Evolutionary conservation across 2,888 invertebrate species (phyloP), one percentile per base, ranked within the genome.

Genomic region (Caenorhabditis sp.): DNA sequence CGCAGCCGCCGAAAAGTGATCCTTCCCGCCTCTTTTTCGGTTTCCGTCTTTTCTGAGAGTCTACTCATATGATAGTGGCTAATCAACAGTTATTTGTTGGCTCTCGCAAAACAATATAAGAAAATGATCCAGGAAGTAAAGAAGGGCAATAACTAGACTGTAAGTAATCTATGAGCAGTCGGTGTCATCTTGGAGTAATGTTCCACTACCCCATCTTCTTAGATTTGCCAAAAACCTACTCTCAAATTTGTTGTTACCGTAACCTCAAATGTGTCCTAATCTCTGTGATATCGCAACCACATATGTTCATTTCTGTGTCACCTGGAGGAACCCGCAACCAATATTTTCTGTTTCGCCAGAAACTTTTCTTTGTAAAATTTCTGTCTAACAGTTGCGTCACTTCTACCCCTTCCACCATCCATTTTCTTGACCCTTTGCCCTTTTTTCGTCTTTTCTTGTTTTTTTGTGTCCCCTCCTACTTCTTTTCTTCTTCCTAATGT

Each of bases 1-100:
- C 73, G 66, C 61, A 58, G 47, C 68, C 58, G 58, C 64, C 73
- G 80, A 80, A 68, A 80, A 73, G 66, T 80, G 80, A 80, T 73
- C 72, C 72, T 73, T 73, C 44, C 47, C 56, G 58, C 79, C 80
- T 66, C 41, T 47, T 41, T 56, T 51, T 49, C 61, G n/a, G 38
- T 51, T 61, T 31, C 68, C n/a, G 41, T 54, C 38, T 38, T 68
- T 59, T 19, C 35, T 63, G n/a, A 28, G 69, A 54, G 59, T 69
- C 16, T 44, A 7, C 44, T 31, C 75, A 75, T 64, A 70, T 70
- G 79, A 79, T 79, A 79, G 79, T 70, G 61, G 79, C 79, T 61
- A 79, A 79, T 79, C 70, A 79, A 70, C 63, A 70, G 70, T 70
- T 77, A 77, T 77, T 77, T 77, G 77, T 14, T 54, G 69, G 79